Percentiles rank a stretch among this genome's conserved stretches.
phyloP scores from a whole-genome alignment of 2,797 vertebrate genomes.

The Gila robusta region DNA sequence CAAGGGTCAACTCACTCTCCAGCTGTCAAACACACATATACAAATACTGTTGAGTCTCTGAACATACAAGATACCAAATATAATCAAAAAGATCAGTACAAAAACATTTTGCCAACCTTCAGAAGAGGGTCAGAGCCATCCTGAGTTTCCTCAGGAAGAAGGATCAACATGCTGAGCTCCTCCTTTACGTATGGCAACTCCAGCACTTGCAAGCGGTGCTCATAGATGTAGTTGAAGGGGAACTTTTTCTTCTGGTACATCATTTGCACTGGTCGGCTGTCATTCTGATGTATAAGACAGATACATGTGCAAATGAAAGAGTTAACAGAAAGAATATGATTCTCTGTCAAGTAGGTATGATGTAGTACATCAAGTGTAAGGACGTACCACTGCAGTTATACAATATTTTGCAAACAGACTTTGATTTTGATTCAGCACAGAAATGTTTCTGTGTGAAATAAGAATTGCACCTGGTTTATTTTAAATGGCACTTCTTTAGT shows the following conservation, averaged over 20 bases:
- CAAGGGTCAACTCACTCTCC: conserved; percentile 82
- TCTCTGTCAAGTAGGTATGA: background rate
- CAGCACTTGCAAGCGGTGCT: conserved; percentile 81
- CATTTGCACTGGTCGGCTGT: conserved; percentile 84
- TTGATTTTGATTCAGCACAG: background rate
- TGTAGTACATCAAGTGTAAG: background rate
- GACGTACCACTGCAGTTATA: background rate
- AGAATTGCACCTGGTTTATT: conserved; percentile 78
- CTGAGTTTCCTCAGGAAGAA: conserved; percentile 82
- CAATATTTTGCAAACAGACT: conserved; percentile 8
- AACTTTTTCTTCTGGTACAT: conserved; percentile 86
- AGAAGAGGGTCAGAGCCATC: conserved; percentile 79
- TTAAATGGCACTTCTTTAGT: conserved; percentile 87
- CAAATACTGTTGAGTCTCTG: background rate
- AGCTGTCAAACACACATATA: conserved; percentile 78
- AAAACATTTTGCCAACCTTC: conserved; percentile 73
- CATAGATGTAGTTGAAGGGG: conserved; percentile 81
- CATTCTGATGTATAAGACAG: conserved; percentile 71
- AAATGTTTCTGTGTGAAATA: background rate
- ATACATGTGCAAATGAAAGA: background rate
- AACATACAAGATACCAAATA: background rate
- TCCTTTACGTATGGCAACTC: conserved; percentile 84
- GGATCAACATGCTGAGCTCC: conserved; percentile 88
- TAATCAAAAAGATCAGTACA: background rate
- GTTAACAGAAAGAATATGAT: background rate